Base-by-base conservation (phyloP, 1,140 invertebrate genomes). In the Lutraria rhynchaena region DNA sequence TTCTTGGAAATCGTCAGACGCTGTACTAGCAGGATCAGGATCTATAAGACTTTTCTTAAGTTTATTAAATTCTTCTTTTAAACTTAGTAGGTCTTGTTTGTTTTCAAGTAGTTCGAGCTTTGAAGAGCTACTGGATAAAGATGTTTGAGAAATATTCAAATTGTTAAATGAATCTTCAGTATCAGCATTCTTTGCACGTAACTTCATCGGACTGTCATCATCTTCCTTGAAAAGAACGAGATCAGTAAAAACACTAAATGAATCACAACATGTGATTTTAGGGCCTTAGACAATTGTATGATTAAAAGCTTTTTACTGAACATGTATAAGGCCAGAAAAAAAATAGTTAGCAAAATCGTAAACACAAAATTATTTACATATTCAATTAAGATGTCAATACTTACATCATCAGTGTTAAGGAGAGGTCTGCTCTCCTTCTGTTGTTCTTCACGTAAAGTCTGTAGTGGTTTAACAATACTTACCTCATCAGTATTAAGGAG, bases 401-500 rank as follows among this genome's bases (percentile, higher is more conserved):
- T n/a, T 80, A 89, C 89, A 82, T 90, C 88, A 11, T 90, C 88
- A 22, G 86, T 85, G 35, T 87, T 85, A 13, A 91, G 81, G 4
- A 92, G 84, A 4, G 90, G 90, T 80, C 88, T 87, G 1, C 75
- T 81, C 78, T 92, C 89, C 74, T 83, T 17, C 3, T 69, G 60
- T 60, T 91, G 90, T 90, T 98, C 97, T 92, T 98, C 97, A 87
- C 98, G 95, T 49, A 98, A 92, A 3, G 97, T 98, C 33, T 96
- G 97, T 97, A 98, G 97, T 53, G 97, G 94, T 89, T 97, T 94
- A n/a, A n/a, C n/a, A n/a, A n/a, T n/a, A n/a, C 51, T n/a, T 80
- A 89, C 89, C 83, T 90, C 88, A 11, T 90, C 88, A 22, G 86
- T 85, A 31, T 87, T 85, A 13, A 91, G 81, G 4, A 92, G 84